Base-by-base conservation (phyloP, 2,797 vertebrate genomes). In the Mallotus villosus region DNA sequence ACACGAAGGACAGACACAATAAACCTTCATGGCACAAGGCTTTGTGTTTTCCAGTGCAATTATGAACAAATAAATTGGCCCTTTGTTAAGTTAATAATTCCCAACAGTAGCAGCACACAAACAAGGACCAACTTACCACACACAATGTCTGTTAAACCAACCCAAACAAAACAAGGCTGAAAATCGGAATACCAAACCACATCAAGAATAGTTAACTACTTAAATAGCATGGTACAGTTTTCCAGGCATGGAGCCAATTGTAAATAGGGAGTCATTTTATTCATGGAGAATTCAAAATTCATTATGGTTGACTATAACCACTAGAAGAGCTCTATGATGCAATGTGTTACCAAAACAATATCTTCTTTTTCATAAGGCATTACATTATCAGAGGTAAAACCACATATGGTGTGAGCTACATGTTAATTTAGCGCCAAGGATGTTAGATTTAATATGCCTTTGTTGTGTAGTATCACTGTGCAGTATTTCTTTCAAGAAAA, bases 121-220 rank as follows among this genome's bases (percentile, higher is more conserved):
- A 74, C 86, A 76, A 76, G 71, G 79, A 78, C 76, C 51, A 9
- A 72, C 22, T 70, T 74, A 84, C 91, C 91, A 86, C 86, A 85
- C 83, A 93, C 87, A 81, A 85, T 67, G 91, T 78, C 81, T 57
- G 75, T 77, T 83, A 83, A 86, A 89, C 77, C 77, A 90, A 89
- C 82, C 83, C 68, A 84, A 86, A 88, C 84, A 89, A 82, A 88
- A 90, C 87, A 87, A 83, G 83, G 73, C 75, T 85, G 85, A 89
- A 84, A 81, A 87, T 80, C 76, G 68, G 66, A 72, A 83, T 53
- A 77, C 79, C 60, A 70, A 82, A 84, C 91, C 92, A 92, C 90
- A 91, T 88, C 83, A 91, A 91, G 81, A 77, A 74, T 75, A 78
- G 57, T 67, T 75, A 82, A 88, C 88, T 69, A 79, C 59, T 67